Evolutionary conservation across 2,113 vertebrate species (phyloP), one percentile per base, ranked within the genome.

Genomic region (Siniperca knerii): DNA sequence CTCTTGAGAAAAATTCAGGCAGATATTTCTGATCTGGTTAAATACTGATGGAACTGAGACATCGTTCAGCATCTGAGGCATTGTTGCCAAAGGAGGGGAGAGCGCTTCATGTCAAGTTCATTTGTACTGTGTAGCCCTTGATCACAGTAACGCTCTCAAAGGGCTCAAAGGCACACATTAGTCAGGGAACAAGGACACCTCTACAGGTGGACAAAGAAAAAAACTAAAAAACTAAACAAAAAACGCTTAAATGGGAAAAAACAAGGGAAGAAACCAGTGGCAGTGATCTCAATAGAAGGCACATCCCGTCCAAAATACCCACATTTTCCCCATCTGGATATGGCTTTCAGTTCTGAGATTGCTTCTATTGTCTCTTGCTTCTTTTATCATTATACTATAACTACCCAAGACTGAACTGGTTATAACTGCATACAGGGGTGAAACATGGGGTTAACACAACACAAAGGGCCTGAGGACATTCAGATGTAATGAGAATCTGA

Each of bases 401-500:
- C 15, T 42, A 55, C 48, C 44, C 75, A 77, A 84, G 65, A 77
- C 68, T 86, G 73, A 66, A 20, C 61, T 33, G 42, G 33, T 71
- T 80, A 23, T 74, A 75, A 72, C 29, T 25, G 65, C 52, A 40
- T 33, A n/a, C 15, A 33, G 20, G 62, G 66, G 25, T 70, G 44
- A 73, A 75, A 81, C 76, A 72, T 83, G 57, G 60, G 50, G 65
- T 85, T 77, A 79, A 72, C 64, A 67, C 23, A 69, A 72, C 57
- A 72, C 55, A 77, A 71, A 83, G 54, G 33, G 40, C 77, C 69
- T 21, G 35, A 72, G 48, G 69, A 68, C 44, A 76, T 89, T 79
- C 40, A 44, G 42, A 69, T 68, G n/a, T 75, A 76, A 85, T 87
- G 82, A 69, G 75, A 54, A 61, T 75, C 37, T 72, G 65, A 78